These are phyloP conservation scores for Papilio aristodemus DNA, from an alignment of 1,140 invertebrate genomes.

Conservation along the genomic window DNA sequence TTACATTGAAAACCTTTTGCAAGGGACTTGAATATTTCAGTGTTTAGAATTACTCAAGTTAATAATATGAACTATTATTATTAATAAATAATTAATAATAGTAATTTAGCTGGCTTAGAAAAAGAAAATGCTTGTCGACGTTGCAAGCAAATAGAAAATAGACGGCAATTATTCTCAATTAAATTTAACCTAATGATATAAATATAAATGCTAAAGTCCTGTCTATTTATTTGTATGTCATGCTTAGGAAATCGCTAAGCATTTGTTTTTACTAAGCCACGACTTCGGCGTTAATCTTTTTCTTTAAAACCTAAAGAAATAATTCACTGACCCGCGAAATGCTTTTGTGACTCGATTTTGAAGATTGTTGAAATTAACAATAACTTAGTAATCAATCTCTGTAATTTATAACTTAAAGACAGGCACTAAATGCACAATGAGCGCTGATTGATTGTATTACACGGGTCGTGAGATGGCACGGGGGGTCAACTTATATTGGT, in stretches of 20 bases:
- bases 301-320: not conserved
- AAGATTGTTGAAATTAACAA: conserved; percentile 24
- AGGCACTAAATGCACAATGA: conserved; percentile 34
- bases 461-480: conserved; percentile 32
- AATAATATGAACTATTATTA: not conserved
- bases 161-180: not conserved
- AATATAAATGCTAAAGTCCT: no score
- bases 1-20: conserved; percentile 22
- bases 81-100: no score
- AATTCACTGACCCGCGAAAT: not conserved
- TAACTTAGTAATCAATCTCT: conserved; percentile 32
- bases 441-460: conserved; percentile 35
- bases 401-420: conserved; percentile 36
- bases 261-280: no score
- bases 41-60: not conserved
- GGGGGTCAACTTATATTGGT: conserved; percentile 11
- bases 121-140: no score
- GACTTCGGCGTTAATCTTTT: not conserved
- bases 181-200: not conserved
- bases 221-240: no score
- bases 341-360: not conserved
- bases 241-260: no score
- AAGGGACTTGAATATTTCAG: not conserved
- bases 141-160: no score
- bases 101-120: no score